A percentile compares a stretch with the other conserved stretches of the same genome.
phyloP scores from a whole-genome alignment of 2,888 invertebrate genomes.

The Sinohyriopsis cumingii region DNA sequence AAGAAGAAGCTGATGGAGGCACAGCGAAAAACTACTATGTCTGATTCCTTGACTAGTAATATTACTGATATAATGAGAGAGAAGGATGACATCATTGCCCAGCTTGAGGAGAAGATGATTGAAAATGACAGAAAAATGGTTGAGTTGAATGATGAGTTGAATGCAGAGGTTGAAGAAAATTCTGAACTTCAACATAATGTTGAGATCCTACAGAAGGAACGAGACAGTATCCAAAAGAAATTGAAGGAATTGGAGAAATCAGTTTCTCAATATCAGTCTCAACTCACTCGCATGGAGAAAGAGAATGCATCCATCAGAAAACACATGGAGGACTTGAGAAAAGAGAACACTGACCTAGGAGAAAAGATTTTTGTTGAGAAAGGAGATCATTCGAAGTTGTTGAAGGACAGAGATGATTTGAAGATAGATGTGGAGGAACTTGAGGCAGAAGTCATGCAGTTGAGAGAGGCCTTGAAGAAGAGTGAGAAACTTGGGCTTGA shows the following conservation, averaged over 20 bases:
- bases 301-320: conserved; percentile 53
- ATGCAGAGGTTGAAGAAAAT: conserved; percentile 56
- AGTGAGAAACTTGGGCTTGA: conserved; percentile 24
- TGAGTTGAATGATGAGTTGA: conserved; percentile 63
- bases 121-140: conserved; percentile 65
- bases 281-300: conserved; percentile 51
- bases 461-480: too few relatives aligned
- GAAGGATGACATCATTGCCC: conserved; percentile 88
- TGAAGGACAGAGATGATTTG: conserved; percentile 47
- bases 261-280: conserved; percentile 40
- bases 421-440: conserved; percentile 48
- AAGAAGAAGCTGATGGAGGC: conserved; percentile 83
- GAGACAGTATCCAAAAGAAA: conserved; percentile 48
- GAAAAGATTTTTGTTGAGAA: conserved; percentile 46
- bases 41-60: conserved; percentile 61
- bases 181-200: conserved; percentile 47
- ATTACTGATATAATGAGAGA: conserved; percentile 82
- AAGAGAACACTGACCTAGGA: conserved; percentile 53
- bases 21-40: conserved; percentile 78
- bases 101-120: conserved; percentile 84
- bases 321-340: conserved; percentile 55
- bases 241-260: conserved; percentile 51
- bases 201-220: conserved; percentile 54
- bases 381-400: conserved; percentile 29
- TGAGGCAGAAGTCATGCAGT: conserved; percentile 40